phyloP scores from a whole-genome alignment of 1,140 invertebrate species.

The Chelonus insularis region DNA sequence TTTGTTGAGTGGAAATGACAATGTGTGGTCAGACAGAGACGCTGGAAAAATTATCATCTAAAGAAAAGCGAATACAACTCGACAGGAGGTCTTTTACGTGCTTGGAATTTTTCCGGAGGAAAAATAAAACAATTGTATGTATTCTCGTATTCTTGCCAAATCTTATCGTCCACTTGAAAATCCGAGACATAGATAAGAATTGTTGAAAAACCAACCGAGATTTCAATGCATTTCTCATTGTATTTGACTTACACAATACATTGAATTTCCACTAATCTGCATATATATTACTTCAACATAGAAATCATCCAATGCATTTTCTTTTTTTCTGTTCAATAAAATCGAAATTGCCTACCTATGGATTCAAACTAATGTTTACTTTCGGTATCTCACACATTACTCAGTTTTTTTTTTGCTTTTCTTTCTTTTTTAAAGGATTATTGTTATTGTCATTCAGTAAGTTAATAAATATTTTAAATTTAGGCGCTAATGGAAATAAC shows the following conservation, averaged over 20 bases:
- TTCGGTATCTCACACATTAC: too few species aligned
- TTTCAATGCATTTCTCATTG: constrained; percentile 1
- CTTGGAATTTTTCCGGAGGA: background rate
- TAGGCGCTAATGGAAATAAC: too few species aligned
- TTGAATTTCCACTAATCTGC: background rate
- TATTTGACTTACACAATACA: background rate
- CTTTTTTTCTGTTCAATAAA: background rate
- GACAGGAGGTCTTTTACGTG: background rate
- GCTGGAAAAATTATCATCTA: background rate
- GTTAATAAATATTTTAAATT: too few species aligned
- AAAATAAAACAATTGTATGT: background rate
- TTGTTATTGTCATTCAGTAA: too few species aligned
- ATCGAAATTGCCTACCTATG: background rate
- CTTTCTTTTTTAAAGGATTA: too few species aligned
- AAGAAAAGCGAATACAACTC: background rate
- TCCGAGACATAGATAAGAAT: background rate
- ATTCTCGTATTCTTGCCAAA: constrained; percentile 4
- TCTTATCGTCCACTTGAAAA: background rate
- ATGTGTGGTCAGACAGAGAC: constrained; percentile 9
- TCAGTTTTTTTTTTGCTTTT: too few species aligned
- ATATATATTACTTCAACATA: constrained; percentile 18
- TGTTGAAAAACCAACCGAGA: background rate
- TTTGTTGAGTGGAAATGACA: constrained; percentile 13
- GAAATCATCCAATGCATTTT: background rate
- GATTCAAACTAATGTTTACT: too few species aligned